Base-by-base conservation (phyloP, 1,140 invertebrate genomes). In the Drosophila sucinea region DNA sequence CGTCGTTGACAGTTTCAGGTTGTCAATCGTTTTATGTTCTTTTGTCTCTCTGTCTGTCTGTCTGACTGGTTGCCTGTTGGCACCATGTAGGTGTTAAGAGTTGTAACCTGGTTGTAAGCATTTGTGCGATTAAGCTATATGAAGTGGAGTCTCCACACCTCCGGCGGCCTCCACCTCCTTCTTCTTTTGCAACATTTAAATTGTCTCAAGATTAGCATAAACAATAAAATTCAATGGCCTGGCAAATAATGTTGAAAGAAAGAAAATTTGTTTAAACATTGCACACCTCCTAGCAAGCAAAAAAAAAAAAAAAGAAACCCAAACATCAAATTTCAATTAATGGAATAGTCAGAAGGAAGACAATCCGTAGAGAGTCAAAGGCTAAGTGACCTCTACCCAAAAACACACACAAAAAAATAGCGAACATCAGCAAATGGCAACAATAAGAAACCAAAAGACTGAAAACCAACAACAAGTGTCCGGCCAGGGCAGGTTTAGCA, bases 281-380 rank as follows among this genome's bases (percentile, higher is more conserved):
- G 7, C 6, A 27, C 69, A 71, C 25, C 55, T 32, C 17, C n/a
- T 10, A 11, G 61, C 60, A 74, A 35, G 4, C 55, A 11, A 64
- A 40, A 32, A 30, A 68, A 29, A 40, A 57, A 76, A 47, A 44
- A 60, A 65, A 33, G 17, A 27, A 41, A 63, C 29, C 5, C 1
- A 62, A 71, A 86, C 83, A 86, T 69, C 73, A 77, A 71, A 87
- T 77, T 87, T 83, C 83, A 87, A 89, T 87, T 87, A 89, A 89
- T 80, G 79, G 55, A 79, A 58, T 44, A 27, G 75, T 54, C 55
- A 82, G 74, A 73, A 77, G 72, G 76, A 87, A 83, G 79, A 69
- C 66, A 40, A 61, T 27, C 4, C 38, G 6, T 58, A 32, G 56
- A 66, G 67, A 61, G 66, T 57, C 67, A 70, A 62, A 81, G 60